Evolutionary conservation across 2,888 invertebrate genomes (phyloP), one percentile per base, ranked within the genome.

Genomic region (Heliconius erato): DNA sequence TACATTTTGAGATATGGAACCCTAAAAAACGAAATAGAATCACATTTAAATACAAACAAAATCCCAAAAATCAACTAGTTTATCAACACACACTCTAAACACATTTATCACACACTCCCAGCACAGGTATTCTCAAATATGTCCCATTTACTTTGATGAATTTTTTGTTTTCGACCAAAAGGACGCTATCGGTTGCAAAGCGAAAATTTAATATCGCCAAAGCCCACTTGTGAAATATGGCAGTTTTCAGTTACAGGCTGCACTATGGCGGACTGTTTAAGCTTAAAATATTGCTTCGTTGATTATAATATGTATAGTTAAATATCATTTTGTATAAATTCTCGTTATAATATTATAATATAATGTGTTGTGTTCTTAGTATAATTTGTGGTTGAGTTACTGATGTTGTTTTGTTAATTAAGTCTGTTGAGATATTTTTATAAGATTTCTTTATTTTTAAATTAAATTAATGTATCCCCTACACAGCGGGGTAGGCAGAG

Each of bases 141-240:
- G 26, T 44, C 54, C 40, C 68, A 82, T 79, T 69, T 67, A 80
- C 59, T 81, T 84, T 84, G 84, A 83, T 79, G 74, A 74, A 69
- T 81, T 85, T 84, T 85, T 79, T 81, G 77, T 79, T 81, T 79
- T 80, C 83, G 1, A 49, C n/a, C 35, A 44, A 67, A 40, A 78
- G 79, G 80, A 80, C 80, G 84, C 80, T 83, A 84, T 83, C 84
- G 68, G 77, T 79, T 68, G 79, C 82, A 80, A 80, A 76, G 79
- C 76, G 79, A 74, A 84, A 85, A 85, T 85, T 85, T 85, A 84
- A 85, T 85, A 85, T 83, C 81, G 72, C 69, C 83, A 84, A 84
- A 82, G 69, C 78, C 69, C 49, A 78, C 35, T 69, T 54, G 79
- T 85, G 79, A 85, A 85, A 85, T 85, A 81, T 81, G 81, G 68